A percentile compares a stretch with the other conserved stretches of the same genome.
These are phyloP conservation scores for Polyodon spathula DNA, from an alignment of 2,113 vertebrate genomes.

Conservation along the genomic window DNA sequence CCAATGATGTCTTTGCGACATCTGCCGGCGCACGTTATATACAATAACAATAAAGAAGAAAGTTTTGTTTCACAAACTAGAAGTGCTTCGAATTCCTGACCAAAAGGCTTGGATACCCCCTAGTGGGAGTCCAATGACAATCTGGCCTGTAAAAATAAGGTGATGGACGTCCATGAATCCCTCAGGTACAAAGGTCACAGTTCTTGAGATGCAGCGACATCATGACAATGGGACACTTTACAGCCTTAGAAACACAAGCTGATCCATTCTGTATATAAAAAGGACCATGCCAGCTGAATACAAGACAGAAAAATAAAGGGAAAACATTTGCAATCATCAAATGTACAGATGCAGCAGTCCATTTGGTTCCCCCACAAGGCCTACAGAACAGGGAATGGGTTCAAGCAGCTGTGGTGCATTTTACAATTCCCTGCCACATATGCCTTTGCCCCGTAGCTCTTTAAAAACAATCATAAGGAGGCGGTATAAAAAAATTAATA, in stretches of 20 bases:
- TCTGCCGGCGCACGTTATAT: constrained; percentile 84
- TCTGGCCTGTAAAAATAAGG: constrained; percentile 59
- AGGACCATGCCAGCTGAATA: constrained; percentile 71
- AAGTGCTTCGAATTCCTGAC: constrained; percentile 61
- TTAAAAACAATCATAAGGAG: too few species aligned
- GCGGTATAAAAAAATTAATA: too few species aligned
- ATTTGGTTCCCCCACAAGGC: constrained; percentile 44
- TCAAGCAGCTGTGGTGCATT: constrained; percentile 26
- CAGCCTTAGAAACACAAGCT: constrained; percentile 77
- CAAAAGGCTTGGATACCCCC: constrained; percentile 88
- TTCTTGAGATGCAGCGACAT: constrained; percentile 94
- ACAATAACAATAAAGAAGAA: constrained; percentile 26
- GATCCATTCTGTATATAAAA: constrained; percentile 85
- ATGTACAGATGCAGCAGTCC: constrained; percentile 46
- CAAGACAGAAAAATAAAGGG: constrained; percentile 35
- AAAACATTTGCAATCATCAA: constrained; percentile 17
- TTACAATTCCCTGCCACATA: neutral
- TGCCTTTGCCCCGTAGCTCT: neutral
- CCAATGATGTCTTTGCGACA: constrained; percentile 97
- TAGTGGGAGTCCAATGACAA: constrained; percentile 85
- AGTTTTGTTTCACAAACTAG: constrained; percentile 55
- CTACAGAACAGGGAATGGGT: constrained; percentile 45
- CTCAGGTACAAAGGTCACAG: constrained; percentile 90
- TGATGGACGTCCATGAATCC: constrained; percentile 74
- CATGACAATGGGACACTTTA: constrained; percentile 94